Base-by-base conservation (phyloP, 1,140 invertebrate species). In the Grapholita molesta region DNA sequence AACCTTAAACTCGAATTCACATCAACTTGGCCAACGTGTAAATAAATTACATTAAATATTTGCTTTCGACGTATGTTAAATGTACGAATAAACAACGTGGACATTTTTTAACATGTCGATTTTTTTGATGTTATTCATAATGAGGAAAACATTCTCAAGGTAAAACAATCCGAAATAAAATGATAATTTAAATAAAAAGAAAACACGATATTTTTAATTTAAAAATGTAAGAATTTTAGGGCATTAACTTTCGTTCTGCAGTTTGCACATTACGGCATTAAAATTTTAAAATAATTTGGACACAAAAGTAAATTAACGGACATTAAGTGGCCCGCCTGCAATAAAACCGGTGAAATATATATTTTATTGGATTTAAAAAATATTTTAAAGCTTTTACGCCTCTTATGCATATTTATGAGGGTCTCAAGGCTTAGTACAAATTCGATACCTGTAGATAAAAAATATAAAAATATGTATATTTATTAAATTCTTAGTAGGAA, bases 311-410 rank as follows among this genome's bases (percentile, higher is more conserved):
- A 61, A 61, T 15, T 61, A 25, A 28, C n/a, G 24, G 24, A 18
- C 25, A 11, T 28, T 15, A 28, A 61, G 55, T 30, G 12, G 23
- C 9, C 53, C 53, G 24, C 1, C 25, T 5, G 55, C 24, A 61
- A 30, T 61, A 61, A 61, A 61, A 32, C n/a, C 55, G 55, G 30
- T 61, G 28, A 61, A 61, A 28, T 61, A 61, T 61, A 61, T 30
- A 61, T 61, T 61, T 61, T 28, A 61, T 28, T 61, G 24, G 24
- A 61, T 30, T 61, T 30, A 61, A 30, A 61, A 61, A 18, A 61
- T 61, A 61, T 61, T 61, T 32, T 61, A 30, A 61, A 61, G 55
- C 32, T 61, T 30, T 61, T 61, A 61, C 8, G 55, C n/a, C 32
- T 28, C 55, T 28, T 25, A 15, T 61, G 55, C 24, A 61, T 61